Conservation (phyloP, 2,113 vertebrate genomes). For the Coptodon rendalli region DNA sequence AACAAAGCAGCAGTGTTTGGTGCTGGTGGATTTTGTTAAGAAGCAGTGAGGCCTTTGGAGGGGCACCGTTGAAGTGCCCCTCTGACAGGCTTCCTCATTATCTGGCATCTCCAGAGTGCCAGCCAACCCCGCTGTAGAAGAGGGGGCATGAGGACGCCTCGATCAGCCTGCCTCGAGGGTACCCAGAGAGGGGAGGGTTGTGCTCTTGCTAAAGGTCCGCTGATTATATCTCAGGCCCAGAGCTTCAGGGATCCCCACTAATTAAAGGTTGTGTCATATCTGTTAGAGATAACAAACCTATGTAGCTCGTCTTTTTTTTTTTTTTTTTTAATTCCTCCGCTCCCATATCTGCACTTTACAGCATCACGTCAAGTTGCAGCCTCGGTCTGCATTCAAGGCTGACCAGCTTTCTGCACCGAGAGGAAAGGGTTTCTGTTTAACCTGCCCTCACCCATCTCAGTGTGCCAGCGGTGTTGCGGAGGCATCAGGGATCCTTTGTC, state of each 20-base stretch:
- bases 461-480: slow-evolving; percentile 25
- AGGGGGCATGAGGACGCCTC: slow-evolving; percentile 42
- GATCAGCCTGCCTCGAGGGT: slow-evolving; percentile 35
- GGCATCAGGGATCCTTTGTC: slow-evolving; percentile 54
- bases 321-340: not conserved
- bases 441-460: slow-evolving; percentile 46
- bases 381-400: slow-evolving; percentile 5
- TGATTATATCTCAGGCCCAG: slow-evolving; percentile 59
- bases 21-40: slow-evolving; percentile 20
- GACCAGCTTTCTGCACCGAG: slow-evolving; percentile 10
- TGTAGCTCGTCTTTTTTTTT: slow-evolving; percentile 8
- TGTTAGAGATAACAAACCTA: slow-evolving; percentile 63
- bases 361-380: slow-evolving; percentile 14
- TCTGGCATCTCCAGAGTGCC: slow-evolving; percentile 58
- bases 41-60: slow-evolving; percentile 34
- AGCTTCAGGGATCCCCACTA: slow-evolving; percentile 60
- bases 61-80: slow-evolving; percentile 50
- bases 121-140: slow-evolving; percentile 16
- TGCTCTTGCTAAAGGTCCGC: slow-evolving; percentile 65
- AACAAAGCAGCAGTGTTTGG: slow-evolving; percentile 37
- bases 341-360: not conserved
- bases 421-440: slow-evolving; percentile 33
- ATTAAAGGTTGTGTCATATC: slow-evolving; percentile 73
- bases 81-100: slow-evolving; percentile 68
- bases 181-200: slow-evolving; percentile 31